A percentile compares a stretch with the other conserved stretches of the same genome.
These are phyloP conservation scores for Bufo bufo DNA, from an alignment of 2,113 vertebrate species.

Conservation along the genomic window DNA sequence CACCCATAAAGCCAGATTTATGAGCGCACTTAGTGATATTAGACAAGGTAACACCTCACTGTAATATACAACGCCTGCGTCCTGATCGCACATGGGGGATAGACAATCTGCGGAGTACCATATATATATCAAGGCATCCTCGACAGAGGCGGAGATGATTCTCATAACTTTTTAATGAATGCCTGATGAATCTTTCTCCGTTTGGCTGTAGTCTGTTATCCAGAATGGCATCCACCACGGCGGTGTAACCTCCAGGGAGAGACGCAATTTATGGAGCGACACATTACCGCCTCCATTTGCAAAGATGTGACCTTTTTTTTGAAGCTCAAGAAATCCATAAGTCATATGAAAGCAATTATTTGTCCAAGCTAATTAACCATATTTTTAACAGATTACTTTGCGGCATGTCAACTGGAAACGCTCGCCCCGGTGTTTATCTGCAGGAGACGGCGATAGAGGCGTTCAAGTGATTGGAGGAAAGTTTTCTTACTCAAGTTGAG, in stretches of 20 bases:
- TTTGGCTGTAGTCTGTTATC: constrained; percentile 12
- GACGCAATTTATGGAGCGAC: constrained; percentile 37
- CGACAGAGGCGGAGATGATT: constrained; percentile 27
- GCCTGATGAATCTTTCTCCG: constrained; percentile 44
- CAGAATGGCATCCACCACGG: constrained; percentile 12
- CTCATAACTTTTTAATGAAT: constrained; percentile 59
- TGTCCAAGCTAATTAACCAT: constrained; percentile 58
- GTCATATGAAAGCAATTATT: constrained; percentile 55
- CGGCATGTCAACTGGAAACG: background rate
- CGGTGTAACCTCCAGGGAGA: constrained; percentile 46
- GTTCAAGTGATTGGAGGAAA: background rate
- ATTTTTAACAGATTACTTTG: constrained; percentile 54
- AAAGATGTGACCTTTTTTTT: constrained; percentile 58
- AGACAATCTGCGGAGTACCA: constrained; percentile 29
- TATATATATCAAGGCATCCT: constrained; percentile 41
- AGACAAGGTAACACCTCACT: constrained; percentile 23
- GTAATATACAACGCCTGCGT: constrained; percentile 27
- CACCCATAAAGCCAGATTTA: constrained; percentile 36
- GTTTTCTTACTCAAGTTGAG: background rate
- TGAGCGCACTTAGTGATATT: background rate
- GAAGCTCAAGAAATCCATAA: constrained; percentile 51
- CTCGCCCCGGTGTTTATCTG: constrained; percentile 27
- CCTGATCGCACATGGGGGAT: constrained; percentile 22
- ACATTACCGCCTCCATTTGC: constrained; percentile 36
- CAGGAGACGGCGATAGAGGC: background rate